Percentiles rank a stretch among this genome's conserved stretches.
phyloP scores from a whole-genome alignment of 2,888 invertebrate genomes.

The Drosophila fulvimacula region DNA sequence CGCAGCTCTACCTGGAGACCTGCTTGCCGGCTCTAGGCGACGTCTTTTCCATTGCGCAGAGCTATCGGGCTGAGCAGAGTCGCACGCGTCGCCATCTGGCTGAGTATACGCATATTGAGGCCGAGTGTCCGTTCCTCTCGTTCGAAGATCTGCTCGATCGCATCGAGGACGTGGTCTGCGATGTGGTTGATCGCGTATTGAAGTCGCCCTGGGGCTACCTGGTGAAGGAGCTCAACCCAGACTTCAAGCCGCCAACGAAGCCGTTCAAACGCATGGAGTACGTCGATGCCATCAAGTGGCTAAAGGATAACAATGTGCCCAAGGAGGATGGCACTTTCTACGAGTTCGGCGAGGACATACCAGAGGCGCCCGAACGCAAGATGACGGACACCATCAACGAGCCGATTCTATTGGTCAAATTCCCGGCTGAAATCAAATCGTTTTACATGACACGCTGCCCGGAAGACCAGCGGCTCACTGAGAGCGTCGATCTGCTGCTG shows the following conservation, averaged over 20 bases:
- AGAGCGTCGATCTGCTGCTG: conserved; percentile 98
- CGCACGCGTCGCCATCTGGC: conserved; percentile 98
- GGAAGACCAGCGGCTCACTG: conserved; percentile 94
- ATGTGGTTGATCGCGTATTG: conserved; percentile 96
- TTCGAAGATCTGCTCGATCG: conserved; percentile 95
- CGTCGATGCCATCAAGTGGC: conserved; percentile 95
- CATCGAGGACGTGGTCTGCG: conserved; percentile 96
- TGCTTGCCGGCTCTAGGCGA: conserved; percentile 97
- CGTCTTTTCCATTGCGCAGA: conserved; percentile 98
- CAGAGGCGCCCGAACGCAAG: conserved; percentile 98
- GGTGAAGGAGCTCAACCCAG: conserved; percentile 95
- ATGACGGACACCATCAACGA: conserved; percentile 99
- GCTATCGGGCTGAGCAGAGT: conserved; percentile 98
- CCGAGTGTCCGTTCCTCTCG: conserved; percentile 96
- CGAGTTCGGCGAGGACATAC: conserved; percentile 99
- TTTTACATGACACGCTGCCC: conserved; percentile 98
- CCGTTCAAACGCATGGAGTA: conserved; percentile 98
- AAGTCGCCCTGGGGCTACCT: conserved; percentile 92
- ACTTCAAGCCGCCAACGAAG: conserved; percentile 92
- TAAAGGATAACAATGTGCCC: conserved; percentile 95
- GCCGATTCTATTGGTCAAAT: conserved; percentile 97
- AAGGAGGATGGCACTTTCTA: conserved; percentile 99
- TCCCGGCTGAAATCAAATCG: conserved; percentile 97
- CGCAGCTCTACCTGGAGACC: conserved; percentile 98
- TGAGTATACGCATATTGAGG: conserved; percentile 99